A percentile compares a stretch with the other conserved stretches of the same genome.
Conservation (phyloP, 2,113 vertebrate genomes). For the Gavia stellata region DNA sequence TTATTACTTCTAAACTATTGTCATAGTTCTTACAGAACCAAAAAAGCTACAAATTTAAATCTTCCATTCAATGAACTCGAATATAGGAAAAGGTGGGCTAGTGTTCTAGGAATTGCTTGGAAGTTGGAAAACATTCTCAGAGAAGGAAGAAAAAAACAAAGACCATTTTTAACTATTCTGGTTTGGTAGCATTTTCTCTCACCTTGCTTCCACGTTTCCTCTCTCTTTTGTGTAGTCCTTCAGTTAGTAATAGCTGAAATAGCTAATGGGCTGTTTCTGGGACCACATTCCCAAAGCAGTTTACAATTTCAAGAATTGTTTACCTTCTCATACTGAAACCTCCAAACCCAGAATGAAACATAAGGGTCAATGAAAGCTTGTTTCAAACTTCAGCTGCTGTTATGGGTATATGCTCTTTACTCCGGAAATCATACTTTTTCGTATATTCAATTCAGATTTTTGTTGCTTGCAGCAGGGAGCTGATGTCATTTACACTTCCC, state of each 20-base stretch:
- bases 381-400: not conserved
- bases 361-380: not conserved
- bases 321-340: not conserved
- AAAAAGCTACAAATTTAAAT: not conserved
- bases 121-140: not conserved
- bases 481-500: not conserved
- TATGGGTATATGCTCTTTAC: not conserved
- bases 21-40: not conserved
- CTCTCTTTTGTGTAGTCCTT: not conserved
- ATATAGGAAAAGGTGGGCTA: not conserved
- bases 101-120: not conserved
- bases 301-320: not conserved
- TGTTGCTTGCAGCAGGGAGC: not conserved
- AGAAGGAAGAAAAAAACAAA: not conserved
- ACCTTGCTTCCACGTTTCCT: not conserved
- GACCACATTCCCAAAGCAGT: not conserved
- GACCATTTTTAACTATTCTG: not conserved
- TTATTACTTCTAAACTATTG: not conserved
- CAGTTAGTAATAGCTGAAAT: not conserved
- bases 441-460: not conserved
- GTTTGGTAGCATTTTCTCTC: not conserved
- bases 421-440: not conserved
- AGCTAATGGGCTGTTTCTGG: not conserved
- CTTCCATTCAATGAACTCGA: not conserved
- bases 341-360: not conserved